Conservation (phyloP, 2,888 invertebrate species). For the Pristionchus arcanus region DNA sequence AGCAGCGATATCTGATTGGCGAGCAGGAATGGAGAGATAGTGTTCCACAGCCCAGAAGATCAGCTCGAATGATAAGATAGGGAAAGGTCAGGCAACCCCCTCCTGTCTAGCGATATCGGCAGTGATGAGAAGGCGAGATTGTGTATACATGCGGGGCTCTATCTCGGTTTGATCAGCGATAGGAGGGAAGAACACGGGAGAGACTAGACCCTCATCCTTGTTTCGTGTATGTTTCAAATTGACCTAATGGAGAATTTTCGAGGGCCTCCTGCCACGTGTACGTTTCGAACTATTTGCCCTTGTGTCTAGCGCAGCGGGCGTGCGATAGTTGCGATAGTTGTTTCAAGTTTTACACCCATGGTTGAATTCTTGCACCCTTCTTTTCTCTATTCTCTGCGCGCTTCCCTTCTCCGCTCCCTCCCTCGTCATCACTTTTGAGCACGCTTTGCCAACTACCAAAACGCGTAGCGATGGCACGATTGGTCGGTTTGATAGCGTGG, state of each 20-base stretch:
- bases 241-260: no score
- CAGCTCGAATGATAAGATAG: slow-evolving; percentile 23
- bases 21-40: neutral
- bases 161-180: neutral
- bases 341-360: neutral
- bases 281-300: neutral
- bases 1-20: neutral
- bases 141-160: neutral
- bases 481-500: neutral
- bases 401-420: neutral
- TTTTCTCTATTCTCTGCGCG: neutral
- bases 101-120: neutral
- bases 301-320: neutral
- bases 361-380: neutral
- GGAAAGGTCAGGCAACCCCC: neutral
- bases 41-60: neutral
- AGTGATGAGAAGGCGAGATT: neutral
- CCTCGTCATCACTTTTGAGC: neutral
- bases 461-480: slow-evolving; percentile 18
- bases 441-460: neutral
- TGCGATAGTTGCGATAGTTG: neutral
- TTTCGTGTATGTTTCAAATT: neutral
- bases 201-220: neutral
- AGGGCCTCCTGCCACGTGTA: neutral
- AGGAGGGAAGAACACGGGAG: neutral